Evolutionary conservation across 1,140 invertebrate genomes (phyloP).

Genomic region (Brachionus asplanchnoidis): DNA sequence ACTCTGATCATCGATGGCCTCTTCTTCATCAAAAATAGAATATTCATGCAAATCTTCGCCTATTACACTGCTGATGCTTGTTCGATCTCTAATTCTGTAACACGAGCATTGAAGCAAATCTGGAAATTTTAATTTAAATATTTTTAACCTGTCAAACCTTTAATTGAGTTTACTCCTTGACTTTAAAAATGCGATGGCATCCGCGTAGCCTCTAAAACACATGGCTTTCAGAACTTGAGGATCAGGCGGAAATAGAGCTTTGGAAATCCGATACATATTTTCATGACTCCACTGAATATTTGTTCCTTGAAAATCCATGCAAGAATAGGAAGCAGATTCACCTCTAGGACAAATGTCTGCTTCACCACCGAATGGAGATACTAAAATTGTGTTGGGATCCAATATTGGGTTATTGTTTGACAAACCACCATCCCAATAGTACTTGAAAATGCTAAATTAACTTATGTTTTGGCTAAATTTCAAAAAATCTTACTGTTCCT

Average conservation of each 20-base stretch:
- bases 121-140: background rate
- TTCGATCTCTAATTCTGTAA: background rate
- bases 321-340: background rate
- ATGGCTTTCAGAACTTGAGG: conserved; percentile 26
- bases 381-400: conserved; percentile 89
- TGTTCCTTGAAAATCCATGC: conserved; percentile 22
- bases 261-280: conserved; percentile 32
- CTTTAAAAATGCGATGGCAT: conserved; percentile 38
- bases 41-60: conserved; percentile 40
- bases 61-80: conserved; percentile 30
- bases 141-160: background rate
- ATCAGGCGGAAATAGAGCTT: conserved; percentile 40
- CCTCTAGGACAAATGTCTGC: conserved; percentile 86
- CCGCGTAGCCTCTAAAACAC: conserved; percentile 36
- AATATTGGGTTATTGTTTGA: conserved; percentile 88
- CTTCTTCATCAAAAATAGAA: background rate
- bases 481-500: conserved; percentile 62
- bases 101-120: conserved; percentile 32
- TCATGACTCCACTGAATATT: conserved; percentile 30
- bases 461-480: background rate
- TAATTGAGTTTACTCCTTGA: background rate
- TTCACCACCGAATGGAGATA: conserved; percentile 94
- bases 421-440: conserved; percentile 94
- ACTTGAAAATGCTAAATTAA: conserved; percentile 48
- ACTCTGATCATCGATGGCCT: background rate